These are phyloP conservation scores for Clistopyga incitator DNA, from an alignment of 2,888 invertebrate genomes.

Conservation along the genomic window DNA sequence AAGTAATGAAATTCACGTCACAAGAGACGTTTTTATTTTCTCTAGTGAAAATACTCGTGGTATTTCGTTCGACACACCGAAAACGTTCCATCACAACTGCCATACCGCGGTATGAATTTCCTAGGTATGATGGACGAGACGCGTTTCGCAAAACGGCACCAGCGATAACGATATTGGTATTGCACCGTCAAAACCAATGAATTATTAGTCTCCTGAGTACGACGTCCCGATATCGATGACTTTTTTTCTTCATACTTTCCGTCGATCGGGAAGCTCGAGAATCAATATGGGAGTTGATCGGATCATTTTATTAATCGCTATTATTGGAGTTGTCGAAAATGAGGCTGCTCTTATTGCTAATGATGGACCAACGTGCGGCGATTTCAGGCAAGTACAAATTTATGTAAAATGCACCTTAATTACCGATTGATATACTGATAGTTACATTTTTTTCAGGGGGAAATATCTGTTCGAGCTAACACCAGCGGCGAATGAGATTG, in stretches of 20 bases:
- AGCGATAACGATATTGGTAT: slow-evolving; percentile 53
- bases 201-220: slow-evolving; percentile 14
- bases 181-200: slow-evolving; percentile 45
- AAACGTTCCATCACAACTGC: slow-evolving; percentile 17
- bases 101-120: slow-evolving; percentile 38
- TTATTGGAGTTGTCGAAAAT: slow-evolving; percentile 39
- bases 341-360: neutral
- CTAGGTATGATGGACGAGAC: slow-evolving; percentile 44
- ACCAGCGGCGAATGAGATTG: slow-evolving; percentile 38
- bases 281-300: slow-evolving; percentile 53
- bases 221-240: slow-evolving; percentile 39
- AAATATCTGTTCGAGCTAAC: slow-evolving; percentile 54
- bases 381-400: slow-evolving; percentile 54
- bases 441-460: slow-evolving; percentile 39
- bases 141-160: slow-evolving; percentile 23
- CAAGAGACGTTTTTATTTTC: slow-evolving; percentile 7
- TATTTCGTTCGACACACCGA: slow-evolving; percentile 7
- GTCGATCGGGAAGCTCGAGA: slow-evolving; percentile 36
- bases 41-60: neutral
- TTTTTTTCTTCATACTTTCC: slow-evolving; percentile 54
- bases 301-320: slow-evolving; percentile 50
- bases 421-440: neutral
- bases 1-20: neutral
- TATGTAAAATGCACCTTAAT: neutral
- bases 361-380: slow-evolving; percentile 26